These are phyloP conservation scores for Rotaria magnacalcarata DNA, from an alignment of 2,888 invertebrate species.

Conservation along the genomic window DNA sequence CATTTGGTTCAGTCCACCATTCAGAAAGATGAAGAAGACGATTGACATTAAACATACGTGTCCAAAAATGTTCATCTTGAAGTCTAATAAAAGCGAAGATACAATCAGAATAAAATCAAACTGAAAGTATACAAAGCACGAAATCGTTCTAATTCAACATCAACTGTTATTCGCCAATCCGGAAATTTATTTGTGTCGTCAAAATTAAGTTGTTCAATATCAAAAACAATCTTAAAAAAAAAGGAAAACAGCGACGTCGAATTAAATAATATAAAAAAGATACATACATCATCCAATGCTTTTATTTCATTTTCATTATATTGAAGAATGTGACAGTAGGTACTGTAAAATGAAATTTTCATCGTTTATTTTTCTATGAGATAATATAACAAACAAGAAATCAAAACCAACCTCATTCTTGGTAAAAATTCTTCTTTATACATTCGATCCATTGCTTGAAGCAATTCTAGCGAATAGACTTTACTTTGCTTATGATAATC, in stretches of 20 bases:
- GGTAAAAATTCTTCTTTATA: conserved; percentile 16
- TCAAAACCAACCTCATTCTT: conserved; percentile 1
- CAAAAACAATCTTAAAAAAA: neutral
- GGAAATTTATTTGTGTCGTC: neutral
- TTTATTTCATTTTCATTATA: conserved; percentile 25
- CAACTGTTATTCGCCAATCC: conserved; percentile 21
- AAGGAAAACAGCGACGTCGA: neutral
- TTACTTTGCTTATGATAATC: conserved; percentile 23
- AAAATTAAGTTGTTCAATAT: conserved; percentile 33
- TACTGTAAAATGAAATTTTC: neutral
- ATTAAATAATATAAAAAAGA: neutral
- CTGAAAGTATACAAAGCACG: neutral
- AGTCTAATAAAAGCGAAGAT: neutral
- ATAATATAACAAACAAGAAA: neutral
- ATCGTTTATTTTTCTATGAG: too few species aligned
- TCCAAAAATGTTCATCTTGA: conserved; percentile 10
- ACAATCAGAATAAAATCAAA: neutral
- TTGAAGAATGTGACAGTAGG: conserved; percentile 32
- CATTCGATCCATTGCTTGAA: conserved; percentile 33
- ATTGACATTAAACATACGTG: conserved; percentile 22
- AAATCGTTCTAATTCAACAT: conserved; percentile 26
- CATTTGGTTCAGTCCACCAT: conserved; percentile 34
- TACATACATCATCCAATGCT: neutral
- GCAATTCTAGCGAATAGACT: conserved; percentile 27
- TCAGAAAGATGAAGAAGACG: neutral